A percentile compares a stretch with the other conserved stretches of the same genome.
Conservation (phyloP, 2,797 vertebrate species). For the Poeciliopsis gracilis region DNA sequence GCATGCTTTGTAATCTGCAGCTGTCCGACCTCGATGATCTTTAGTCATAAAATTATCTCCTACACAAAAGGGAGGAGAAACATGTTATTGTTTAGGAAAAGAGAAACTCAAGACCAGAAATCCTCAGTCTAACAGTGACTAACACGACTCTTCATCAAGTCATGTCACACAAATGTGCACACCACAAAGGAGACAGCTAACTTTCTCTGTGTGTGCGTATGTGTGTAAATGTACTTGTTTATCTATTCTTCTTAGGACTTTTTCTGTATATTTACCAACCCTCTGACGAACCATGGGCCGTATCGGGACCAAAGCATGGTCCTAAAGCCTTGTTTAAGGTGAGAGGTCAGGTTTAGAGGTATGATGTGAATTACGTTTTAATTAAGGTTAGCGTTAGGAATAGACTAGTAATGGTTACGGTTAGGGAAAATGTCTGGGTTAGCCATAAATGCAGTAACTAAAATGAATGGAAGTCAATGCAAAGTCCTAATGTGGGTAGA, state of each 20-base stretch:
- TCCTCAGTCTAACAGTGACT: not conserved
- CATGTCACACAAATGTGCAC: constrained; percentile 21
- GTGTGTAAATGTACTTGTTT: not conserved
- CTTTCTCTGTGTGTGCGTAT: constrained; percentile 1
- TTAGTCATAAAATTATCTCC: not conserved
- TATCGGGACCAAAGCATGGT: too few relatives aligned
- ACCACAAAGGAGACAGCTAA: constrained; percentile 10
- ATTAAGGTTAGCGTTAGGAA: too few relatives aligned
- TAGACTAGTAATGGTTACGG: too few relatives aligned
- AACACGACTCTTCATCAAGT: constrained; percentile 9
- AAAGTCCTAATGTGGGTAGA: not conserved
- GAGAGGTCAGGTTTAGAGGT: too few relatives aligned
- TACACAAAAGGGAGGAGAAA: constrained; percentile 3
- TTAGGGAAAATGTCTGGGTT: too few relatives aligned
- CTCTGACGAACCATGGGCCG: too few relatives aligned
- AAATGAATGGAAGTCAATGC: not conserved
- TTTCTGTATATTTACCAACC: too few relatives aligned
- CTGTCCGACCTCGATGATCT: not conserved
- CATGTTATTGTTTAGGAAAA: not conserved
- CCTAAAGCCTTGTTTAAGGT: too few relatives aligned
- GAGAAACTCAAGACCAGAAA: constrained; percentile 3
- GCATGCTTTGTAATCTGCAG: not conserved
- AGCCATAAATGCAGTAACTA: not conserved
- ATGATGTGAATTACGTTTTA: too few relatives aligned
- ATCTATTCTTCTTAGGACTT: too few relatives aligned